These are phyloP conservation scores for Stomatorhinus ivindoensis DNA, from an alignment of 2,113 vertebrate genomes.

Conservation along the genomic window DNA sequence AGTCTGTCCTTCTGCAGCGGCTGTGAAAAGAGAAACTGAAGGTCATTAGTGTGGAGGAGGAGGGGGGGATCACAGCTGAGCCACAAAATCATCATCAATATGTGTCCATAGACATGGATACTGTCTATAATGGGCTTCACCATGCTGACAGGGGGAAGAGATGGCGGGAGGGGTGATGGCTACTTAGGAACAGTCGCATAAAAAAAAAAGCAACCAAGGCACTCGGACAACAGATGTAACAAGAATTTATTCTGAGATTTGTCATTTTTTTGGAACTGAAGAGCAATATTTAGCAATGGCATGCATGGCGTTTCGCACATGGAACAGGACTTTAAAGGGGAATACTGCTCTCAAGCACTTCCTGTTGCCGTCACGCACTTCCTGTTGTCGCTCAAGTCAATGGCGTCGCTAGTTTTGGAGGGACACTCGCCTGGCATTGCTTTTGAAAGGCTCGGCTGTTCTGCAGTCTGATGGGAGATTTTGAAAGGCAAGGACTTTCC, in stretches of 20 bases:
- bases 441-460: slow-evolving; percentile 37
- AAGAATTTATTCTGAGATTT: slow-evolving; percentile 66
- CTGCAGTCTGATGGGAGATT: slow-evolving; percentile 48
- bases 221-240: slow-evolving; percentile 85
- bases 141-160: slow-evolving; percentile 70
- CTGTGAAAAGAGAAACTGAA: slow-evolving; percentile 64
- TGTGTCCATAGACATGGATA: slow-evolving; percentile 72
- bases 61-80: slow-evolving; percentile 60
- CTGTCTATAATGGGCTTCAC: slow-evolving; percentile 77
- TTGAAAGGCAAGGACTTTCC: background rate
- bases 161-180: slow-evolving; percentile 70
- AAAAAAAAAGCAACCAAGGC: slow-evolving; percentile 62
- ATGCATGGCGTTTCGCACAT: slow-evolving; percentile 89
- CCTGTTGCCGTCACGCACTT: slow-evolving; percentile 38
- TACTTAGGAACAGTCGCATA: slow-evolving; percentile 71
- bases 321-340: slow-evolving; percentile 89
- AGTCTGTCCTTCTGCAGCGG: slow-evolving; percentile 50
- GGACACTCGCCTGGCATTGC: slow-evolving; percentile 40
- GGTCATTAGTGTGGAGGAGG: slow-evolving; percentile 59
- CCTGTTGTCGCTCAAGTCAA: background rate
- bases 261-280: slow-evolving; percentile 54
- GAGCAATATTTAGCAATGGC: slow-evolving; percentile 83
- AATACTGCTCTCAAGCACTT: slow-evolving; percentile 63
- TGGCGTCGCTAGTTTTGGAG: slow-evolving; percentile 31
- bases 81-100: slow-evolving; percentile 70